phyloP scores from a whole-genome alignment of 2,888 invertebrate species.

The Mythimna vitellina region DNA sequence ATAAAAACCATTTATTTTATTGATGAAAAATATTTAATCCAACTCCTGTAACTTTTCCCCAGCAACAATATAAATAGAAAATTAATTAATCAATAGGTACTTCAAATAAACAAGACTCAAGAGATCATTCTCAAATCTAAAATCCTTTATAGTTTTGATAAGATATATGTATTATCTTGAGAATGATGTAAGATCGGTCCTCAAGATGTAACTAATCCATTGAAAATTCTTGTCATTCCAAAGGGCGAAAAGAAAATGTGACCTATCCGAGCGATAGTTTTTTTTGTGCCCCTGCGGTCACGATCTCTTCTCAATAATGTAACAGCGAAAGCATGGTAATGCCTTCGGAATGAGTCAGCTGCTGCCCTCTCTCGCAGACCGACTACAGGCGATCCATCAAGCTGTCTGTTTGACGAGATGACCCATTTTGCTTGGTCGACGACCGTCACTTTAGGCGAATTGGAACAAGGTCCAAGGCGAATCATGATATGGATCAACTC shows the following conservation, averaged over 20 bases:
- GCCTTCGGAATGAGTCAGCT: slow-evolving; percentile 74
- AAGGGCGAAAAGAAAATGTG: slow-evolving; percentile 32
- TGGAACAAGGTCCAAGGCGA: slow-evolving; percentile 51
- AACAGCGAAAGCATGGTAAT: slow-evolving; percentile 68
- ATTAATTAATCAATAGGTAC: neutral
- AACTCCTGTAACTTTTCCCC: neutral
- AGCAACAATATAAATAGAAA: neutral
- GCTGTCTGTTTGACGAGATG: slow-evolving; percentile 73
- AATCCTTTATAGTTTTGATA: neutral
- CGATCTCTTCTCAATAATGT: slow-evolving; percentile 55
- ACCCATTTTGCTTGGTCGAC: slow-evolving; percentile 67
- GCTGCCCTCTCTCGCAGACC: slow-evolving; percentile 47
- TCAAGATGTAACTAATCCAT: neutral
- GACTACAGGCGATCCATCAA: slow-evolving; percentile 73
- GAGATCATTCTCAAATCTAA: neutral
- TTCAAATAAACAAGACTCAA: neutral
- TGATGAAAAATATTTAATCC: neutral
- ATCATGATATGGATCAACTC: slow-evolving; percentile 45
- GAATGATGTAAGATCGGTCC: neutral
- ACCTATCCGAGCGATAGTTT: slow-evolving; percentile 21
- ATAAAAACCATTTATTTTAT: neutral
- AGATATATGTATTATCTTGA: neutral
- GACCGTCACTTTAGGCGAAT: slow-evolving; percentile 52
- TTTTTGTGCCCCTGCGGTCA: slow-evolving; percentile 31
- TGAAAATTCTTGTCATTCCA: slow-evolving; percentile 16